Conservation (phyloP, 2,113 vertebrate genomes). For the Pristiophorus japonicus region DNA sequence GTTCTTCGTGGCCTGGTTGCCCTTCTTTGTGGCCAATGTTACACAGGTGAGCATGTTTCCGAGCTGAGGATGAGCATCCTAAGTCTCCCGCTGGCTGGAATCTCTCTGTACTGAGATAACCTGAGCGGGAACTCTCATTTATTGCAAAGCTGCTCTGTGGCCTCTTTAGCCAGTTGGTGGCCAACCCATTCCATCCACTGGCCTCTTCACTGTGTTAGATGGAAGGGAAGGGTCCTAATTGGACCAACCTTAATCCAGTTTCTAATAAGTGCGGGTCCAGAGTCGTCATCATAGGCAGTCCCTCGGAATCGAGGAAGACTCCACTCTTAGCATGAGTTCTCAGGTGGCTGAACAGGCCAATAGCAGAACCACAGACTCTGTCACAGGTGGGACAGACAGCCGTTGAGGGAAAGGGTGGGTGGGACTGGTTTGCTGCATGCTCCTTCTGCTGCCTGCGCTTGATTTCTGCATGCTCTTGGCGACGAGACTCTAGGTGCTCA, state of each 20-base stretch:
- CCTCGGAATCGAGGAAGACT: too few relatives aligned
- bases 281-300: too few relatives aligned
- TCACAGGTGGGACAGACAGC: too few relatives aligned
- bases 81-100: background rate
- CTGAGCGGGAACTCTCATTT: too few relatives aligned
- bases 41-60: slow-evolving; percentile 67
- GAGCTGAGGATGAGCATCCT: background rate
- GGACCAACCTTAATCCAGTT: background rate
- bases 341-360: too few relatives aligned
- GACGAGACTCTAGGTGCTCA: too few relatives aligned
- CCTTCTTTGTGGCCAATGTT: slow-evolving; percentile 88
- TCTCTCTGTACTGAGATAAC: background rate
- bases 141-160: background rate
- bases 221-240: background rate
- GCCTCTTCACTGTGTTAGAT: background rate
- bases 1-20: slow-evolving; percentile 91
- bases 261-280: background rate
- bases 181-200: background rate
- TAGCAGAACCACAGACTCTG: too few relatives aligned
- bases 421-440: too few relatives aligned
- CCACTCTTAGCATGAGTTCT: too few relatives aligned
- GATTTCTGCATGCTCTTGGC: too few relatives aligned
- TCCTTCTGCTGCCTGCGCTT: too few relatives aligned
- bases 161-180: background rate
- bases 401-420: too few relatives aligned